Evolutionary conservation across 2,113 vertebrate genomes (phyloP), one percentile per base, ranked within the genome.

Genomic region (Muntiacus muntjak): DNA sequence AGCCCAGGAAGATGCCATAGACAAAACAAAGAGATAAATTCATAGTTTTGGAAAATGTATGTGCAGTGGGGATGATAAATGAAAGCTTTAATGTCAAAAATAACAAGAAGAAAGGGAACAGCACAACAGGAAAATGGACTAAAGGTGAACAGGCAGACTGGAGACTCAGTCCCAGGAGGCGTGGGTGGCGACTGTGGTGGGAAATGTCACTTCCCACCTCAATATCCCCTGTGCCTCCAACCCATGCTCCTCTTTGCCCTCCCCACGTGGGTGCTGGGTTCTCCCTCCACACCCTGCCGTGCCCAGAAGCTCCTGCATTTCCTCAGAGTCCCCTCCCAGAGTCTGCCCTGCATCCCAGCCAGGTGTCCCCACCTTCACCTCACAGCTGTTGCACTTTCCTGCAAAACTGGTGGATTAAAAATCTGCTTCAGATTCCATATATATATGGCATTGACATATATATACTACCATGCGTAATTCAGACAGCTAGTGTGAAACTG

Each of bases 121-220:
- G 16, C 0, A 0, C 17, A 9, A 25, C 17, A 84, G 43, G 43
- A 30, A 33, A 52, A 10, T 0, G 12, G 58, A 28, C 17, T 7
- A 43, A 45, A 28, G 2, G 13, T 36, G 45, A 86, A 45, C 15
- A 30, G 40, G 50, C 33, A 26, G 58, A 16, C 14, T 19, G 3
- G 12, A 62, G 52, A n/a, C 40, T 21, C 1, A 1, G 45, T 2
- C 2, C 3, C 4, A 43, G 26, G n/a, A 57, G 43, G 86, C 25
- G 0, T 3, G 86, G 1, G 40, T 2, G 8, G 36, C 0, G 30
- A 21, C 7, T 15, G 1, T 4, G 47, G 43, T 3, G 43, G 71
- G 55, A 12, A 15, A 36, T 1, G 8, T 60, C 43, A 9, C 14
- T 15, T 7, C 2, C 40, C 19, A 5, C 5, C 16, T 36, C 21